Conservation (phyloP, 2,888 invertebrate species). For the Caenorhabditis sinica region DNA sequence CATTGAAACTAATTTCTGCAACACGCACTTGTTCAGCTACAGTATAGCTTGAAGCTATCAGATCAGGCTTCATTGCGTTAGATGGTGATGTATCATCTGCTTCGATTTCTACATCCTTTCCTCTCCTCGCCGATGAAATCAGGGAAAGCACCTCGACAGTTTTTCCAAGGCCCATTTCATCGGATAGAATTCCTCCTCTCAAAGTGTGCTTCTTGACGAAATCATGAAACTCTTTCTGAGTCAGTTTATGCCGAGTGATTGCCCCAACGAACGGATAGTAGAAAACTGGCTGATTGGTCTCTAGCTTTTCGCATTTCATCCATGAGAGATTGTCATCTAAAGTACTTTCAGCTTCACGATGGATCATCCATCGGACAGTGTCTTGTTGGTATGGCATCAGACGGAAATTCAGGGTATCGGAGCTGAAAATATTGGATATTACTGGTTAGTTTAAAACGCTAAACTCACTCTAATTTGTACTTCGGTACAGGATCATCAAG, state of each 20-base stretch:
- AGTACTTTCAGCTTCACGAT: constrained; percentile 78
- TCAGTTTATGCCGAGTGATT: not conserved
- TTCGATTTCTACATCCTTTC: constrained; percentile 81
- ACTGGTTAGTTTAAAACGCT: not conserved
- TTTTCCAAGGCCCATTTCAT: constrained; percentile 92
- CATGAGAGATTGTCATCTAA: constrained; percentile 3
- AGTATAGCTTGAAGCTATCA: not conserved
- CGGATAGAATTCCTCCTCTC: constrained; percentile 87
- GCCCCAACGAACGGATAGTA: constrained; percentile 37
- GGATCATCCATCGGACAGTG: constrained; percentile 85
- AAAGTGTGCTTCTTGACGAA: not conserved
- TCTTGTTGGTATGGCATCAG: constrained; percentile 84
- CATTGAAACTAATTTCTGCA: constrained; percentile 30
- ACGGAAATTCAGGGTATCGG: constrained; percentile 10
- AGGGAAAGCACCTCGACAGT: constrained; percentile 89
- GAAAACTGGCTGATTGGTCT: not conserved
- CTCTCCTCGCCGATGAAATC: constrained; percentile 83
- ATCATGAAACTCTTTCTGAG: not conserved
- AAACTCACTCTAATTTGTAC: constrained; percentile 19
- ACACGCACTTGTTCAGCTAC: constrained; percentile 29
- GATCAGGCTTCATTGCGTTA: not conserved
- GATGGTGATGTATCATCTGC: constrained; percentile 31
- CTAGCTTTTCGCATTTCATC: not conserved
- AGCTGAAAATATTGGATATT: not conserved
- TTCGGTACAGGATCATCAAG: not conserved